phyloP scores from a whole-genome alignment of 2,888 invertebrate species.

The Thumatha senex region DNA sequence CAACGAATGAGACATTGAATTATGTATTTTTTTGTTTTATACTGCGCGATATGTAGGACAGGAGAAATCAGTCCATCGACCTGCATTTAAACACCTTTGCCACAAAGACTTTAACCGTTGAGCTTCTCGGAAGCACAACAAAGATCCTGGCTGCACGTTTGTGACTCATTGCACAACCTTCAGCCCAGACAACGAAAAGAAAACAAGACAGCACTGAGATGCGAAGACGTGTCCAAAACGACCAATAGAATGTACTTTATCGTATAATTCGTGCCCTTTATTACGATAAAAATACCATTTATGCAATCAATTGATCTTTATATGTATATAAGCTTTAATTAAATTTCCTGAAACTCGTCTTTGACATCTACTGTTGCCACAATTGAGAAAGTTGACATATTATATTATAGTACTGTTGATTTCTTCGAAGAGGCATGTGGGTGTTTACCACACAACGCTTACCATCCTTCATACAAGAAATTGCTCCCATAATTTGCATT shows the following conservation, averaged over 20 bases:
- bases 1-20: slow-evolving; percentile 50
- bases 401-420: slow-evolving; percentile 73
- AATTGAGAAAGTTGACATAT: slow-evolving; percentile 59
- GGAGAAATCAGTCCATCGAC: slow-evolving; percentile 75
- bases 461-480: slow-evolving; percentile 77
- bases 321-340: no score
- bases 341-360: slow-evolving; percentile 24
- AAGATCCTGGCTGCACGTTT: slow-evolving; percentile 73
- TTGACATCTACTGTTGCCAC: slow-evolving; percentile 28
- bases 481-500: slow-evolving; percentile 79
- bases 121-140: slow-evolving; percentile 79
- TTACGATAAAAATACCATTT: not conserved
- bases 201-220: slow-evolving; percentile 15
- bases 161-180: slow-evolving; percentile 71
- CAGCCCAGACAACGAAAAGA: slow-evolving; percentile 61
- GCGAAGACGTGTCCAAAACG: slow-evolving; percentile 7
- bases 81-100: slow-evolving; percentile 74
- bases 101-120: slow-evolving; percentile 69
- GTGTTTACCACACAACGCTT: slow-evolving; percentile 66
- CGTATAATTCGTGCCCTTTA: not conserved
- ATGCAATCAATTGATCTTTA: no score
- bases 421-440: slow-evolving; percentile 77
- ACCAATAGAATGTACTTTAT: slow-evolving; percentile 15
- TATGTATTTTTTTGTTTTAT: slow-evolving; percentile 48
- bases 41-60: slow-evolving; percentile 53